Evolutionary conservation across 2,113 vertebrate genomes (phyloP).

Genomic region (Panthera leo): DNA sequence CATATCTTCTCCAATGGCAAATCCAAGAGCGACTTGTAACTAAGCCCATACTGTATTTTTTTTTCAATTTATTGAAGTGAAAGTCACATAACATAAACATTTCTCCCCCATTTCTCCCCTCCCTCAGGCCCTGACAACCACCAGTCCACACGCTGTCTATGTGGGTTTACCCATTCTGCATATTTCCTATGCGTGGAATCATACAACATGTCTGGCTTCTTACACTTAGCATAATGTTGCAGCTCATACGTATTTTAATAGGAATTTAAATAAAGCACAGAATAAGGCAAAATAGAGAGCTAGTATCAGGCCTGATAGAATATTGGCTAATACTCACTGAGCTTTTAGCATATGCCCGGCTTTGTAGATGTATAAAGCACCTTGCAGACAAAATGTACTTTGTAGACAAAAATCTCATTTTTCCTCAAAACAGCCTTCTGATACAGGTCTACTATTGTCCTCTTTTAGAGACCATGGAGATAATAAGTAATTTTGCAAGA

Average conservation of each 20-base stretch:
- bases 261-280: not conserved
- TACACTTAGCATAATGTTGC: not conserved
- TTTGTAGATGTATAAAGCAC: not conserved
- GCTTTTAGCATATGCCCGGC: not conserved
- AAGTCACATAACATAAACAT: not conserved
- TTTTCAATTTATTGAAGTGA: not conserved
- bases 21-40: not conserved
- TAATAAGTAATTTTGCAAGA: not conserved
- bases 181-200: not conserved
- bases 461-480: not conserved
- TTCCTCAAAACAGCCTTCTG: not conserved
- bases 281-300: not conserved
- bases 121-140: not conserved
- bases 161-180: not conserved
- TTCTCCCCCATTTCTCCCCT: not conserved
- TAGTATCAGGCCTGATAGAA: not conserved
- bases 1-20: not conserved
- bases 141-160: not conserved
- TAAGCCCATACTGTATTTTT: not conserved
- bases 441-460: not conserved
- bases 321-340: not conserved
- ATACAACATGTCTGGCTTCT: not conserved
- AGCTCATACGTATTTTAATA: not conserved
- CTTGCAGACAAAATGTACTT: not conserved
- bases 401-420: not conserved